phyloP scores from a whole-genome alignment of 2,888 invertebrate genomes.

The Clepsis dumicolana region DNA sequence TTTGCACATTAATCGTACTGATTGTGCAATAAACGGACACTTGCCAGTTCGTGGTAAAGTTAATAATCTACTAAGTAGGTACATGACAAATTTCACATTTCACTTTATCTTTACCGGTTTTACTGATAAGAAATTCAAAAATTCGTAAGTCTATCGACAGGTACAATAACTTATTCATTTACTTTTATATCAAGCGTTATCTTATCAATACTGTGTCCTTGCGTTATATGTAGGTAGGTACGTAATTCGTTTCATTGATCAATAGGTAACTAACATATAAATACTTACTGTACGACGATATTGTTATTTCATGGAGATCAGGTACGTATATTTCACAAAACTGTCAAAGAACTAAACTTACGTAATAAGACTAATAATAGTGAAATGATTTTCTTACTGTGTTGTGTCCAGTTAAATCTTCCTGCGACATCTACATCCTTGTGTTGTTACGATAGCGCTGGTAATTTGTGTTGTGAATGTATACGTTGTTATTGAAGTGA shows the following conservation, averaged over 20 bases:
- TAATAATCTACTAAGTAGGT: too few species aligned
- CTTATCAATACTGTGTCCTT: slow-evolving; percentile 7
- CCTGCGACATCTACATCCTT: slow-evolving; percentile 60
- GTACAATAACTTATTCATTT: background rate
- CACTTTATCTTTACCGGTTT: background rate
- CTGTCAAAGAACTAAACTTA: background rate
- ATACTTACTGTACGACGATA: background rate
- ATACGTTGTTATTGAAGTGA: slow-evolving; percentile 49
- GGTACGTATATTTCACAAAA: background rate
- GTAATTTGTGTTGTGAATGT: slow-evolving; percentile 50
- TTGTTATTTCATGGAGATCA: background rate
- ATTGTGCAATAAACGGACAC: slow-evolving; percentile 31
- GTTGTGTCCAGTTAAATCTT: slow-evolving; percentile 46
- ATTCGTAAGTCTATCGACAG: too few species aligned
- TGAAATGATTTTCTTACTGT: slow-evolving; percentile 24
- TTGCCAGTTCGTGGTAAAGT: slow-evolving; percentile 1
- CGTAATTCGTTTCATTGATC: slow-evolving; percentile 4
- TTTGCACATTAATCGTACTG: slow-evolving; percentile 39
- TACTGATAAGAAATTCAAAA: too few species aligned
- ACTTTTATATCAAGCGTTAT: background rate
- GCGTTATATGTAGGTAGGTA: background rate
- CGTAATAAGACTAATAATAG: too few species aligned
- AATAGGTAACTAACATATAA: background rate
- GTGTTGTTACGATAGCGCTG: slow-evolving; percentile 56
- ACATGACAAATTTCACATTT: slow-evolving; percentile 7